Evolutionary conservation across 1,140 invertebrate genomes (phyloP), one percentile per base, ranked within the genome.

Genomic region (Aphidius ervi): DNA sequence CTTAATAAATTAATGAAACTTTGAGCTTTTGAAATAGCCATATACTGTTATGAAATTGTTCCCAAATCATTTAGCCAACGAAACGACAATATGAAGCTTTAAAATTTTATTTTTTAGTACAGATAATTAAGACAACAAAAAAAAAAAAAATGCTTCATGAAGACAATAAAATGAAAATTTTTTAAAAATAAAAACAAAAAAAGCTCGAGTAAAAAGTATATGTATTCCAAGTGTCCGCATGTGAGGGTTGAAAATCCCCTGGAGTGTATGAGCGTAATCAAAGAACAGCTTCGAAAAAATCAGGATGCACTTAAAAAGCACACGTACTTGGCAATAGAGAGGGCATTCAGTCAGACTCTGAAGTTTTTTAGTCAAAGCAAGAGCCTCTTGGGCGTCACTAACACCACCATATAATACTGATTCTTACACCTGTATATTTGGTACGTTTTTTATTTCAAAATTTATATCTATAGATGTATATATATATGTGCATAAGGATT

Each of bases 251-350:
- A 20, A 52, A 42, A n/a, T 23, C 41, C 58, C 31, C 49, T 31
- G 57, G 49, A 59, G 57, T 56, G 46, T 46, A 42, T 56, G 63
- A 40, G 59, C 54, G 61, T 65, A 59, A 62, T 62, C 48, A 65
- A 65, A 62, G 60, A 65, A 31, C 23, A 31, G 61, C 43, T 62
- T 65, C 59, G 56, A 61, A 62, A 61, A 65, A 65, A 65, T 65
- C 63, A 65, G 63, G 63, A 65, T 65, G 59, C 63, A 65, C 63
- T 65, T 62, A 62, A 56, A 62, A 65, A 39, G 63, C 60, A 31
- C 23, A 65, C 59, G 63, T 62, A 65, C 63, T 65, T 60, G n/a
- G 48, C 39, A 54, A 65, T 65, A 65, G 63, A 65, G 63, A 58
- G 62, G 52, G 63, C 53, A 65, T 65, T 65, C 63, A 65, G 63